Percentiles rank a stretch among this genome's conserved stretches.
phyloP scores from a whole-genome alignment of 1,140 invertebrate species.

The Drosophila parvula region DNA sequence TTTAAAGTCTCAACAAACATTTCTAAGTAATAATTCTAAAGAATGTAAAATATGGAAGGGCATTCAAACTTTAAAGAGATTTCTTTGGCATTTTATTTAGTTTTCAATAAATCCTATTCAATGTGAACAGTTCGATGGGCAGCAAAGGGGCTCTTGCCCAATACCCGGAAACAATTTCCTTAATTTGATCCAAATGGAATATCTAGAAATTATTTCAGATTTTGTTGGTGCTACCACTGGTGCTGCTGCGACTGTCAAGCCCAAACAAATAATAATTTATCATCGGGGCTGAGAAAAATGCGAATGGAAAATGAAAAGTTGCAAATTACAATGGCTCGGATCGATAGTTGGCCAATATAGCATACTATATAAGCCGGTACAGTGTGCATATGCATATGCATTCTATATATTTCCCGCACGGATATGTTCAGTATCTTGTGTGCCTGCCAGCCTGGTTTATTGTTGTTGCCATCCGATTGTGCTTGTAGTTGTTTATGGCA shows the following conservation, averaged over 20 bases:
- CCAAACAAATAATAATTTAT: slow-evolving; percentile 44
- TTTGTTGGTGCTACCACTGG: slow-evolving; percentile 1
- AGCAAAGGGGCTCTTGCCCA: slow-evolving; percentile 5
- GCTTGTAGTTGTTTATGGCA: slow-evolving; percentile 64
- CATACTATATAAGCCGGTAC: background rate
- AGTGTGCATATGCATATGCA: slow-evolving; percentile 34
- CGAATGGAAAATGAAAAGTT: slow-evolving; percentile 58
- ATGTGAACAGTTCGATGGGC: slow-evolving; percentile 56
- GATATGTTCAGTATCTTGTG: slow-evolving; percentile 26
- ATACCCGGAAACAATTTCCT: slow-evolving; percentile 23
- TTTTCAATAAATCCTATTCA: slow-evolving; percentile 50
- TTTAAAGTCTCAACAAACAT: background rate
- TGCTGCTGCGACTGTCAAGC: slow-evolving; percentile 25
- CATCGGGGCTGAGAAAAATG: slow-evolving; percentile 27
- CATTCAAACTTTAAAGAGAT: background rate
- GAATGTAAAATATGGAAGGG: background rate
- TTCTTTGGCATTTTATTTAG: background rate
- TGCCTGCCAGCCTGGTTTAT: slow-evolving; percentile 14
- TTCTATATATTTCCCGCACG: slow-evolving; percentile 26
- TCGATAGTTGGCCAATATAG: slow-evolving; percentile 66
- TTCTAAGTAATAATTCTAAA: background rate
- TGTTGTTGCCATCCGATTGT: slow-evolving; percentile 45
- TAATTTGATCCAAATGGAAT: slow-evolving; percentile 36
- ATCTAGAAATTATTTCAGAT: slow-evolving; percentile 36
- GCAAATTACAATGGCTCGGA: slow-evolving; percentile 65